phyloP scores from a whole-genome alignment of 2,113 vertebrate species.

The Ascaphus truei region DNA sequence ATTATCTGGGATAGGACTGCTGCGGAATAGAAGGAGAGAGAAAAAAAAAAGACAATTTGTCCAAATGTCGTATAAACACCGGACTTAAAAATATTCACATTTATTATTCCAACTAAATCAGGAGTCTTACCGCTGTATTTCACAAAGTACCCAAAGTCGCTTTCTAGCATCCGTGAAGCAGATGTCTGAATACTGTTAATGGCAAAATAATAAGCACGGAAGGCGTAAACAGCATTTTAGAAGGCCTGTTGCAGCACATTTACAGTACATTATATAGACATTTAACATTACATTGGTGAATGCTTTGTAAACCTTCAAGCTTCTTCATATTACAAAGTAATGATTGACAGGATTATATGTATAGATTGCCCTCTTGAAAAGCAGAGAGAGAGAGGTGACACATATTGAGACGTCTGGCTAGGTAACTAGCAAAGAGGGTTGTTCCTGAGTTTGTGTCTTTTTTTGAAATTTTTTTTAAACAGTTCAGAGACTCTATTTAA shows the following conservation, averaged over 20 bases:
- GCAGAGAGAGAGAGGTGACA: background rate
- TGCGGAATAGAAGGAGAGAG: no score
- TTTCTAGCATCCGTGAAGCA: no score
- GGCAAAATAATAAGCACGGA: background rate
- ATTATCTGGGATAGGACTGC: background rate
- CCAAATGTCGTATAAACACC: background rate
- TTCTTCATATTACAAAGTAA: background rate
- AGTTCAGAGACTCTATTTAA: background rate
- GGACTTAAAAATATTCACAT: background rate
- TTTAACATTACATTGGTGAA: background rate
- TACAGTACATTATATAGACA: conserved; percentile 16
- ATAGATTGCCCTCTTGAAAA: background rate
- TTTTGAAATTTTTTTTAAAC: no score
- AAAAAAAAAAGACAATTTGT: background rate
- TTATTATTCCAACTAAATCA: background rate
- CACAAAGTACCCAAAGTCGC: background rate
- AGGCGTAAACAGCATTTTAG: background rate
- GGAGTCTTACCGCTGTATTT: background rate
- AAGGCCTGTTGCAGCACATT: background rate
- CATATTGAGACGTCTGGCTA: background rate
- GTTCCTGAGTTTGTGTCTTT: conserved; percentile 36
- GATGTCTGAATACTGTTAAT: conserved; percentile 4
- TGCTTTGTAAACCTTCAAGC: background rate
- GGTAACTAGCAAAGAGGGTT: background rate
- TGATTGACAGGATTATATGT: background rate